Conservation (phyloP, 2,113 vertebrate genomes). For the Seriola quinqueradiata region DNA sequence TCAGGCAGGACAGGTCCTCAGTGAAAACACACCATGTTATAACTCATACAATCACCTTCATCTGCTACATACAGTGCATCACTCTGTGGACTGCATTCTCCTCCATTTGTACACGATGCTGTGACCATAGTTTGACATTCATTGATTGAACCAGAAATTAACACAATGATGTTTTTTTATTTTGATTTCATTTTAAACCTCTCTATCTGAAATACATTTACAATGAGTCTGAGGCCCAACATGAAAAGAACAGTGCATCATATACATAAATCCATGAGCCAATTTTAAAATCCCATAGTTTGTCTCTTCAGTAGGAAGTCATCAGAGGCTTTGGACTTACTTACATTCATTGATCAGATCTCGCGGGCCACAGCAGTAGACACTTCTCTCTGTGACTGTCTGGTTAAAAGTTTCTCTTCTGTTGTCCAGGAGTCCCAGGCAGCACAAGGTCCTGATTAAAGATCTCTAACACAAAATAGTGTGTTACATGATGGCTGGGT, state of each 20-base stretch:
- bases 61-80: background rate
- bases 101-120: background rate
- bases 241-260: too few species aligned
- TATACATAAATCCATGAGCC: background rate
- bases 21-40: background rate
- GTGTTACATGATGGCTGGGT: too few species aligned
- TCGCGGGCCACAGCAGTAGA: background rate
- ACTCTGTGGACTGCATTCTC: too few species aligned
- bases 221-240: background rate
- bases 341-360: background rate
- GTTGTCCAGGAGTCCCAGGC: too few species aligned
- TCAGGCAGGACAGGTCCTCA: background rate
- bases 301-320: background rate
- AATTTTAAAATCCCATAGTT: background rate
- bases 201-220: background rate
- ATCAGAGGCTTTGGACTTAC: background rate
- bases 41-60: background rate
- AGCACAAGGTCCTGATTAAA: too few species aligned
- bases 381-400: background rate
- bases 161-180: background rate
- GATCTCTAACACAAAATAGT: too few species aligned
- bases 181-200: background rate
- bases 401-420: background rate
- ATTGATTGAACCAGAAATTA: background rate
- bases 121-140: background rate